Evolutionary conservation across 2,888 invertebrate species (phyloP).

Genomic region (Apodemia hepburni): DNA sequence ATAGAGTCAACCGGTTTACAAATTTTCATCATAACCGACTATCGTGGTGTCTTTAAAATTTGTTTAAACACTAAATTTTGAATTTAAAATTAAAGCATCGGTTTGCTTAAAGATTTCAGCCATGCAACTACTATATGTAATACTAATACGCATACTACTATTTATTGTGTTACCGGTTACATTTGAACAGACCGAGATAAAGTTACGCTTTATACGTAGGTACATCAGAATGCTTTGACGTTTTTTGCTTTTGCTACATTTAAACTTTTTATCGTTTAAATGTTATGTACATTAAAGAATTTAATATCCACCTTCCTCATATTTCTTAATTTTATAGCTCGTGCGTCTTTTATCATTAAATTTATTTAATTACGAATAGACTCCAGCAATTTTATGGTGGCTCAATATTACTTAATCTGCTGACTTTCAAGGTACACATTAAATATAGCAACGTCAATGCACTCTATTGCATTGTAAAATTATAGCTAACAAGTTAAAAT

Average conservation of each 20-base stretch:
- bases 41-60: too few species aligned
- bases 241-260: background rate
- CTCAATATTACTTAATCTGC: background rate
- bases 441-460: background rate
- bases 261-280: background rate
- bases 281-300: background rate
- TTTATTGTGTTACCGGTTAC: background rate
- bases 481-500: conserved; percentile 31
- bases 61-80: too few species aligned
- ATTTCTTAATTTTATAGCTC: background rate
- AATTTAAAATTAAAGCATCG: too few species aligned
- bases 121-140: too few species aligned
- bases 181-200: background rate
- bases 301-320: background rate
- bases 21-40: too few species aligned
- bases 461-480: conserved; percentile 21
- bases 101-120: too few species aligned
- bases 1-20: too few species aligned
- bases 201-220: background rate
- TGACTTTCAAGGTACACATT: background rate
- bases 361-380: background rate
- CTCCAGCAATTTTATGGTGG: background rate
- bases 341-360: background rate
- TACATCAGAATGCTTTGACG: background rate
- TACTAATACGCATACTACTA: too few species aligned